Conservation (phyloP, 1,140 invertebrate genomes). For the Drosophila rhopaloa region DNA sequence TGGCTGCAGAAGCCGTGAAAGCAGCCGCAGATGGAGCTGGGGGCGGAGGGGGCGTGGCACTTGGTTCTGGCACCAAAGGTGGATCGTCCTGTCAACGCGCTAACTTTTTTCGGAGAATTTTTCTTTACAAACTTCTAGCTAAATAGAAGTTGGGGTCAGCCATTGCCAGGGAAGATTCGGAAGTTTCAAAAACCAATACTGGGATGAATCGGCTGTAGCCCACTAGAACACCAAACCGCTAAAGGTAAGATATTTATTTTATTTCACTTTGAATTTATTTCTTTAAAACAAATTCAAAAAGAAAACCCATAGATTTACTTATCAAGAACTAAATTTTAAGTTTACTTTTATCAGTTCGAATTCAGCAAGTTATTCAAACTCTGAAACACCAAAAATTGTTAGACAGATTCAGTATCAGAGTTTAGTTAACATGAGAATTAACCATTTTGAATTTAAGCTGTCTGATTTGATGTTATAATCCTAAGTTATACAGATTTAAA, state of each 20-base stretch:
- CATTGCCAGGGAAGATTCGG: slow-evolving; percentile 33
- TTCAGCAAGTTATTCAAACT: too few species aligned
- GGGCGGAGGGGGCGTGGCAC: neutral
- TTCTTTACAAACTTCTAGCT: slow-evolving; percentile 20
- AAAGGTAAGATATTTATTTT: too few species aligned
- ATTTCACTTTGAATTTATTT: neutral
- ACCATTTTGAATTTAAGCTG: too few species aligned
- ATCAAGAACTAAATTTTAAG: too few species aligned
- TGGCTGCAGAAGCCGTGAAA: slow-evolving; percentile 38
- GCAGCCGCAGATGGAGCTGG: slow-evolving; percentile 13
- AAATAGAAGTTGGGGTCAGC: slow-evolving; percentile 52
- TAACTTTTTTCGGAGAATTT: slow-evolving; percentile 36
- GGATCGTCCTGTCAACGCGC: slow-evolving; percentile 47
- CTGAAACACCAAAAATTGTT: too few species aligned
- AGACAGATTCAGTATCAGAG: too few species aligned
- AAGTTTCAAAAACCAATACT: slow-evolving; percentile 25
- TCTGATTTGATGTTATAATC: too few species aligned
- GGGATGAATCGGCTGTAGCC: too few species aligned
- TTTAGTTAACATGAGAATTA: too few species aligned
- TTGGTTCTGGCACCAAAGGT: slow-evolving; percentile 17
- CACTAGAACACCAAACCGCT: neutral
- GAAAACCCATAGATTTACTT: too few species aligned
- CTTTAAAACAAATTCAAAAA: neutral
- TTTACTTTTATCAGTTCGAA: too few species aligned
- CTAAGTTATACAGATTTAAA: too few species aligned